Conservation (phyloP, 2,113 vertebrate species). For the Xyliphius kryptos region DNA sequence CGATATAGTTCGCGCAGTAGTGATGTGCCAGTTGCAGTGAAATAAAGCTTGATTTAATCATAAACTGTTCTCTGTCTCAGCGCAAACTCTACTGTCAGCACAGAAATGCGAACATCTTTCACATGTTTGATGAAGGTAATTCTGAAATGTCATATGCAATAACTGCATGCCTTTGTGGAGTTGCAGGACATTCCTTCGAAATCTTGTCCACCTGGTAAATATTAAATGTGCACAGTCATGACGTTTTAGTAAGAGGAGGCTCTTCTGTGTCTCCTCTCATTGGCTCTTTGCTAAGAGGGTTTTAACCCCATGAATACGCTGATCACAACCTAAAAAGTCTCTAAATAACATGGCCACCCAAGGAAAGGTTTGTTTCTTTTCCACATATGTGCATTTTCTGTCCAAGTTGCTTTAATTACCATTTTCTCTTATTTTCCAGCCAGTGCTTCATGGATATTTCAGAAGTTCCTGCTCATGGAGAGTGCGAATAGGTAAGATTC, state of each 20-base stretch:
- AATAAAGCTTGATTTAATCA: too few species aligned
- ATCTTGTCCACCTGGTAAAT: background rate
- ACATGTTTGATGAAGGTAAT: constrained; percentile 59
- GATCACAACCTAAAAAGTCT: background rate
- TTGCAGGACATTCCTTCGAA: background rate
- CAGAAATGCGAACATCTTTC: constrained; percentile 56
- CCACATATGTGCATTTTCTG: background rate
- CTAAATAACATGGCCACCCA: constrained; percentile 53
- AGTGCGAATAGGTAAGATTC: too few species aligned
- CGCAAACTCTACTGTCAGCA: too few species aligned
- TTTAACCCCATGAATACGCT: constrained; percentile 5
- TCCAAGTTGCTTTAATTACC: background rate
- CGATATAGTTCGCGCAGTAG: too few species aligned
- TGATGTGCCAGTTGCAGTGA: too few species aligned
- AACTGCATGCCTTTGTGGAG: constrained; percentile 23
- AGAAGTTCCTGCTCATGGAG: constrained; percentile 97
- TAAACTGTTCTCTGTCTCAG: too few species aligned
- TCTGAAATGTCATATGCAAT: background rate
- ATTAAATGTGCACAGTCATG: constrained; percentile 55
- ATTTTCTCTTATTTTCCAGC: constrained; percentile 56
- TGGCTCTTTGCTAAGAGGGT: constrained; percentile 49
- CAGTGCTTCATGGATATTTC: constrained; percentile 88
- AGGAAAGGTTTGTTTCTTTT: constrained; percentile 53
- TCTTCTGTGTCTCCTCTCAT: constrained; percentile 46
- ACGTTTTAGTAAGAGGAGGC: constrained; percentile 58